These are phyloP conservation scores for Chrysemys picta DNA, from an alignment of 2,113 vertebrate species.

Conservation along the genomic window DNA sequence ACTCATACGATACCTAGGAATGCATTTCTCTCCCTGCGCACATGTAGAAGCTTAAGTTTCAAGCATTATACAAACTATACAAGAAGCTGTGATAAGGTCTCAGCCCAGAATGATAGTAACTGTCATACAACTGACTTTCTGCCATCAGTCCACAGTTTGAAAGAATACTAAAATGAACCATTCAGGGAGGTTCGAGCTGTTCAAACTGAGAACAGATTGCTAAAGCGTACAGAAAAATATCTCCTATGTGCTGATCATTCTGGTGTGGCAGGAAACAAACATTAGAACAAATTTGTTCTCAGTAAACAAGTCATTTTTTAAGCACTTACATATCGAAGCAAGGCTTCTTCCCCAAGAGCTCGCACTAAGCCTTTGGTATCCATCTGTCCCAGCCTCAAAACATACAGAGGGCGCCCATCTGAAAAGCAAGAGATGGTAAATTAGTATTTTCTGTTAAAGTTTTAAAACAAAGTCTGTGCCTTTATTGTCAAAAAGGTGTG, in stretches of 20 bases:
- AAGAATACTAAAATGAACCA: neutral
- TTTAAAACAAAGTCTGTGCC: neutral
- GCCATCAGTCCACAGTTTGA: neutral
- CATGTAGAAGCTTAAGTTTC: neutral
- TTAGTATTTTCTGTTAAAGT: neutral
- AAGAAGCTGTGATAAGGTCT: neutral
- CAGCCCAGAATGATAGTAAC: fast-evolving
- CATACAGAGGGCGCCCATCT: slow-evolving; percentile 95
- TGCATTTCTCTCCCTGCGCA: neutral
- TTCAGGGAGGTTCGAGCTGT: neutral
- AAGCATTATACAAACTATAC: neutral
- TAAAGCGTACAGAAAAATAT: neutral
- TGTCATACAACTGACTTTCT: neutral
- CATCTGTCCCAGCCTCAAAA: slow-evolving; percentile 96
- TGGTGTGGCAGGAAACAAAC: neutral
- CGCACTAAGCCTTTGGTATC: slow-evolving; percentile 96
- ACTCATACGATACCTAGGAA: neutral
- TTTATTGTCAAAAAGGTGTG: neutral
- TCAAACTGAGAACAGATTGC: neutral
- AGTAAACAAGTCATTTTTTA: neutral
- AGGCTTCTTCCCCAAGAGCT: slow-evolving; percentile 91
- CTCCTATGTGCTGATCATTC: fast-evolving
- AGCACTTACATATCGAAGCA: slow-evolving; percentile 91
- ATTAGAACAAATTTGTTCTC: neutral
- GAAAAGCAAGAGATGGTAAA: neutral